Conservation (phyloP, 1,140 invertebrate genomes). For the Zaprionus davidi region DNA sequence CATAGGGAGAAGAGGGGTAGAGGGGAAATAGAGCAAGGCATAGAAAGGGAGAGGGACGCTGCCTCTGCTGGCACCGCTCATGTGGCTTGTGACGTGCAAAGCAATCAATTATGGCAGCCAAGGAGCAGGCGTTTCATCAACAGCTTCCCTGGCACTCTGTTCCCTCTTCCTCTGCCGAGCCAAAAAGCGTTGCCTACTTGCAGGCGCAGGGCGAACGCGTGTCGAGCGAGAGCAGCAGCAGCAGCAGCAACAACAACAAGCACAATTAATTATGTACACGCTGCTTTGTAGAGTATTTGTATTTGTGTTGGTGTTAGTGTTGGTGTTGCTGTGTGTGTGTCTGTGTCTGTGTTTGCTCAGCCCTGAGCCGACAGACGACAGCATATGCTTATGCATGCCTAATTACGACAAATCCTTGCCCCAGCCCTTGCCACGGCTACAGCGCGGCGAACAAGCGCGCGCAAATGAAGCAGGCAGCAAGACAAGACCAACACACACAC, state of each 20-base stretch:
- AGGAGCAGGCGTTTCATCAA: slow-evolving; percentile 49
- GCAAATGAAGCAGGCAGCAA: slow-evolving; percentile 66
- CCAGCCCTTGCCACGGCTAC: slow-evolving; percentile 4
- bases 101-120: slow-evolving; percentile 75
- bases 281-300: slow-evolving; percentile 36
- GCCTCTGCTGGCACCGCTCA: slow-evolving; percentile 10
- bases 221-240: slow-evolving; percentile 28
- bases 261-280: slow-evolving; percentile 79
- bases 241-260: slow-evolving; percentile 50
- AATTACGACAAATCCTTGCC: slow-evolving; percentile 80
- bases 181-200: slow-evolving; percentile 65
- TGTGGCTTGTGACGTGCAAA: slow-evolving; percentile 67
- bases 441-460: slow-evolving; percentile 61
- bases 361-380: slow-evolving; percentile 72
- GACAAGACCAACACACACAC: slow-evolving; percentile 33
- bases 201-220: slow-evolving; percentile 47
- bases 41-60: not conserved
- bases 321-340: not conserved
- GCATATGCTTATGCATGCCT: slow-evolving; percentile 81
- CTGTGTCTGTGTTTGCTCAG: slow-evolving; percentile 66
- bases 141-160: slow-evolving; percentile 9
- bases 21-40: not conserved
- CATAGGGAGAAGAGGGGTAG: not conserved
- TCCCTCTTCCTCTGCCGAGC: not conserved
- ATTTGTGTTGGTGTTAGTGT: not conserved